phyloP scores from a whole-genome alignment of 2,888 invertebrate species.

The Microctonus brassicae region DNA sequence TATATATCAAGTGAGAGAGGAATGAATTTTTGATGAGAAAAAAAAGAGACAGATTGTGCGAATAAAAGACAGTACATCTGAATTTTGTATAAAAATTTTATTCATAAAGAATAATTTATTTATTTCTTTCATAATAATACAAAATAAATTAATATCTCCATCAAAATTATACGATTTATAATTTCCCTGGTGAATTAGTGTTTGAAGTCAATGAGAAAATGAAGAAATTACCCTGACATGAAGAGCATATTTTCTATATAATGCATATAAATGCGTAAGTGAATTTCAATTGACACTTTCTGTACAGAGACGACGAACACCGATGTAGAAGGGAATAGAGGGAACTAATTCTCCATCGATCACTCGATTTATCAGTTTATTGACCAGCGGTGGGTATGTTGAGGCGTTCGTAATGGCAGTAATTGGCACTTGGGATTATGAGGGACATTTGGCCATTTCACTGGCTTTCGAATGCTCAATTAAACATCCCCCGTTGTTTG shows the following conservation, averaged over 20 bases:
- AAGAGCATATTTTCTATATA: too few species aligned
- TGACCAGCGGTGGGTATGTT: constrained; percentile 47
- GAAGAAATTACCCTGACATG: too few species aligned
- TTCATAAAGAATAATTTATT: too few species aligned
- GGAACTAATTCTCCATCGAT: constrained; percentile 26
- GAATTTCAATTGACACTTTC: neutral
- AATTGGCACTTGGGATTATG: constrained; percentile 57
- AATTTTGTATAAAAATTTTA: neutral
- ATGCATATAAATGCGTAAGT: too few species aligned
- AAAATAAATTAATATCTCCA: too few species aligned
- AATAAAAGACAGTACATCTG: neutral
- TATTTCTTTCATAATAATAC: too few species aligned
- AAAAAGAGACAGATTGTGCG: neutral
- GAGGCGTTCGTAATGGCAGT: too few species aligned
- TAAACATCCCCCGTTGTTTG: constrained; percentile 50
- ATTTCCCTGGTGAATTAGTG: too few species aligned
- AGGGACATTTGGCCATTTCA: constrained; percentile 49
- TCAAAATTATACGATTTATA: too few species aligned
- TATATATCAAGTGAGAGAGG: constrained; percentile 10
- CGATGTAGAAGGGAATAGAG: neutral
- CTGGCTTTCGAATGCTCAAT: constrained; percentile 49
- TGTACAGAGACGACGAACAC: neutral
- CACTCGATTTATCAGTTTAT: constrained; percentile 8
- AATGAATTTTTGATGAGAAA: constrained; percentile 41
- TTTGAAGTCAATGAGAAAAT: too few species aligned